Conservation (phyloP, 2,888 invertebrate species). For the Sarcophaga caerulescens region DNA sequence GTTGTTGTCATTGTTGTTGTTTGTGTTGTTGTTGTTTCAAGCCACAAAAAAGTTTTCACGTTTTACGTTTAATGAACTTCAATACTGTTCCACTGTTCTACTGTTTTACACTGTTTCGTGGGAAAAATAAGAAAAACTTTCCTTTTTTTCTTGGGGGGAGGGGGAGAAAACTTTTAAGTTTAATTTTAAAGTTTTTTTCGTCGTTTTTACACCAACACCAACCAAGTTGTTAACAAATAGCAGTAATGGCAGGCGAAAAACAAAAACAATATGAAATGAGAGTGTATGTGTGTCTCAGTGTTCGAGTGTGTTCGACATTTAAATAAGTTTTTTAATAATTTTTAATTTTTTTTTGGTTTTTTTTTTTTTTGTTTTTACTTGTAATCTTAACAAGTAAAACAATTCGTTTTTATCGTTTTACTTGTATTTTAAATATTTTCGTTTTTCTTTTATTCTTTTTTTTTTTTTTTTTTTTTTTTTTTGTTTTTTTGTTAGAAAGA, state of each 20-base stretch:
- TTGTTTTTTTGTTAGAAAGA: not conserved
- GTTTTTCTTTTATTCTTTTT: not conserved
- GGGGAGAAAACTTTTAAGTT: not conserved
- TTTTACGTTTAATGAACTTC: not conserved
- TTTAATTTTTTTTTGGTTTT: not conserved
- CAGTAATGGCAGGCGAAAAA: not conserved
- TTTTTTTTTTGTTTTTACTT: not conserved
- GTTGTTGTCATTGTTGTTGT: not conserved
- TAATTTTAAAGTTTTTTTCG: not conserved
- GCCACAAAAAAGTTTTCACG: not conserved
- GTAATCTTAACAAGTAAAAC: not conserved
- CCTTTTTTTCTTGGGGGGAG: not conserved
- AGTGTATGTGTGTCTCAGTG: not conserved
- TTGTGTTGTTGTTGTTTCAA: not conserved
- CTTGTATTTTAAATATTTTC: not conserved
- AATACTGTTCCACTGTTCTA: not conserved
- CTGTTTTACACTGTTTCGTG: not conserved
- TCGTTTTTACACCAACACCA: not conserved
- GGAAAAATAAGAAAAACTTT: not conserved
- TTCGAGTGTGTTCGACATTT: not conserved
- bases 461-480: not conserved
- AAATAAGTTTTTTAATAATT: not conserved
- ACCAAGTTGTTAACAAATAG: no score
- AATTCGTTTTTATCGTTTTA: not conserved
- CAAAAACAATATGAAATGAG: not conserved